phyloP scores from a whole-genome alignment of 2,797 vertebrate species.

The Scolopax bukidnonensis region DNA sequence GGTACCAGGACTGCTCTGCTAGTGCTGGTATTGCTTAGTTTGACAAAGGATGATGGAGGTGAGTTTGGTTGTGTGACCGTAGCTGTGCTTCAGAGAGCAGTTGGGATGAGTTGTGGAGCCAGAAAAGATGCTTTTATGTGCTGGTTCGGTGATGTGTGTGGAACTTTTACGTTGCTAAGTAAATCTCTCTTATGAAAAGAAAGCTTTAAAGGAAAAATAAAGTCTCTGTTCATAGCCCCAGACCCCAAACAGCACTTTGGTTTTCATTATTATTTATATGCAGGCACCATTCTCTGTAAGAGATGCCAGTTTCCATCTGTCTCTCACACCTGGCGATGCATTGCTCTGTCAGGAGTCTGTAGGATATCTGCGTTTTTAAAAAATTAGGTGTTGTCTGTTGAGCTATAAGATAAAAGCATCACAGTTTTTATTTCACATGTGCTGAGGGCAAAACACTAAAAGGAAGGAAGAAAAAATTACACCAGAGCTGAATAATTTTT shows the following conservation, averaged over 20 bases:
- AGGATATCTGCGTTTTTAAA: not conserved
- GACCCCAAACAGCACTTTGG: not conserved
- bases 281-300: not conserved
- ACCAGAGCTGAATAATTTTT: not conserved
- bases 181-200: conserved; percentile 38
- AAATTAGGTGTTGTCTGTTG: not conserved
- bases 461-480: conserved; percentile 25
- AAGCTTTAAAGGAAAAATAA: conserved; percentile 14
- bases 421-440: not conserved
- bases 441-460: not conserved
- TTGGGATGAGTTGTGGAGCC: not conserved
- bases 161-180: conserved; percentile 29
- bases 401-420: not conserved
- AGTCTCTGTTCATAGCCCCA: conserved; percentile 6
- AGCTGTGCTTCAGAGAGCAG: not conserved
- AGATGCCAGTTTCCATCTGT: not conserved
- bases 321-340: not conserved
- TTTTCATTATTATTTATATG: conserved; percentile 21
- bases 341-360: not conserved
- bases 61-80: not conserved
- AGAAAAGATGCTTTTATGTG: not conserved
- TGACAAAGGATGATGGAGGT: not conserved
- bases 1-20: not conserved
- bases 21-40: not conserved
- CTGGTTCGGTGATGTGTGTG: not conserved